A percentile compares a stretch with the other conserved stretches of the same genome.
Conservation (phyloP, 2,113 vertebrate genomes). For the Poicephalus gulielmi region DNA sequence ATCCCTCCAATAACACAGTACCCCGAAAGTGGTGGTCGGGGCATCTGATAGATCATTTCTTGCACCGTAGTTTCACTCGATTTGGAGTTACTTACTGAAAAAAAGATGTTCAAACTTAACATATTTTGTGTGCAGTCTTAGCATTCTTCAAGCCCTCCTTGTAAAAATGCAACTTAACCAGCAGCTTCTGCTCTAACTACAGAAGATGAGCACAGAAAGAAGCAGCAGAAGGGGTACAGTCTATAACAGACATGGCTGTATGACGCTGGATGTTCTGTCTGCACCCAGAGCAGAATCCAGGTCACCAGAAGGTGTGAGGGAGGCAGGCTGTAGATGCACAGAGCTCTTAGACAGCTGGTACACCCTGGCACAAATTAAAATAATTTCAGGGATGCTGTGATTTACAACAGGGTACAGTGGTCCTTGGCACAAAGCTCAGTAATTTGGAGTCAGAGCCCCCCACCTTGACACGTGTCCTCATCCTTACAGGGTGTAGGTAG, state of each 20-base stretch:
- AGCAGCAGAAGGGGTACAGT: background rate
- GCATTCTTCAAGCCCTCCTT: background rate
- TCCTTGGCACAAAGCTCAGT: background rate
- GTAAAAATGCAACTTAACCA: background rate
- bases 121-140: background rate
- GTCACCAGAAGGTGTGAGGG: fast-evolving
- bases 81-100: background rate
- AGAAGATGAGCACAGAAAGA: background rate
- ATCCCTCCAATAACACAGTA: background rate
- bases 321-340: background rate
- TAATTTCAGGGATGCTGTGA: background rate
- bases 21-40: background rate
- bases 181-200: background rate
- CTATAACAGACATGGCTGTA: fast-evolving
- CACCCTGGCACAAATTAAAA: background rate
- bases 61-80: background rate
- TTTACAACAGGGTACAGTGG: background rate
- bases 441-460: background rate
- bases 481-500: background rate
- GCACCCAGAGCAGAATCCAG: background rate
- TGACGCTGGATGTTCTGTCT: background rate
- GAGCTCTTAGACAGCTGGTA: background rate
- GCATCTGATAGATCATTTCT: background rate
- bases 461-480: background rate
- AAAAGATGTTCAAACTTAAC: background rate